Evolutionary conservation across 2,888 invertebrate species (phyloP).

Genomic region (Philaethria dido): DNA sequence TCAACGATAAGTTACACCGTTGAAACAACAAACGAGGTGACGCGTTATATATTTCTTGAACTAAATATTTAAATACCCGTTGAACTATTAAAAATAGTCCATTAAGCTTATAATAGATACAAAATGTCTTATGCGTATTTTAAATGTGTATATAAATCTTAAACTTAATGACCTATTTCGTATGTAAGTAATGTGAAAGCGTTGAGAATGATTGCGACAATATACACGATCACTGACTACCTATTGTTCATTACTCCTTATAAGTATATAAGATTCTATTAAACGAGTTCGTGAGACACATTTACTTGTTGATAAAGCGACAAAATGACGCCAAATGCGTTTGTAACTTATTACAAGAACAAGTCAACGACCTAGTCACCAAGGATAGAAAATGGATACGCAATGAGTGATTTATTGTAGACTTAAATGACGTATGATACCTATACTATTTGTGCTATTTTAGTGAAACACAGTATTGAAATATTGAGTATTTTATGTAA

Average conservation of each 20-base stretch:
- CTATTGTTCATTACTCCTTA: constrained; percentile 39
- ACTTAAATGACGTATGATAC: constrained; percentile 39
- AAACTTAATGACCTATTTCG: background rate
- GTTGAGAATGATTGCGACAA: constrained; percentile 31
- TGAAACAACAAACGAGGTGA: constrained; percentile 46
- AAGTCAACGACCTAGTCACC: constrained; percentile 72
- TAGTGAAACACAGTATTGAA: background rate
- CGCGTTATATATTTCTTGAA: constrained; percentile 49
- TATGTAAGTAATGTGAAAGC: constrained; percentile 29
- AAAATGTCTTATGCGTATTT: constrained; percentile 43
- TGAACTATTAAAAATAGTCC: constrained; percentile 45
- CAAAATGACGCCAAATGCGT: constrained; percentile 59
- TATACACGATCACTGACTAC: constrained; percentile 26
- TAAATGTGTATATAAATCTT: constrained; percentile 20
- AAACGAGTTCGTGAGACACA: constrained; percentile 51
- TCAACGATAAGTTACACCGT: constrained; percentile 34
- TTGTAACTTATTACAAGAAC: constrained; percentile 61
- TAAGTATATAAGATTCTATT: constrained; percentile 38
- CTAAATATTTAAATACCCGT: constrained; percentile 48
- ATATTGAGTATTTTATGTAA: background rate
- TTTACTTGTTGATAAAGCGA: constrained; percentile 51
- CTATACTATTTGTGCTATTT: constrained; percentile 8
- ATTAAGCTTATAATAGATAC: constrained; percentile 50
- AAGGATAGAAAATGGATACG: constrained; percentile 65
- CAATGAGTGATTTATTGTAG: constrained; percentile 46